Evolutionary conservation across 2,888 invertebrate species (phyloP).

Genomic region (Xanthostigma xanthostigma): DNA sequence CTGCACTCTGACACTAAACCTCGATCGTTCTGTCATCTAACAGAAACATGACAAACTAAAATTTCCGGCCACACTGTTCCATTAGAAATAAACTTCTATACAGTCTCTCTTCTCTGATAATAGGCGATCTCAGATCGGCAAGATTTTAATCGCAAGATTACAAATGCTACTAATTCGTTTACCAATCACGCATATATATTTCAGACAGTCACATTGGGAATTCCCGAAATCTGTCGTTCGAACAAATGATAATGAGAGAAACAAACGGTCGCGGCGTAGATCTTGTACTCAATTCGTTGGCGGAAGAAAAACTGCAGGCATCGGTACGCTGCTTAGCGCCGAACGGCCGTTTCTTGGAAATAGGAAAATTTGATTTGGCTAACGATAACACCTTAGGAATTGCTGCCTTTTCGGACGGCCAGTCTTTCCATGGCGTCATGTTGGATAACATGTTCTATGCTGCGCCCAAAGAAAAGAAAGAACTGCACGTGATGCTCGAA

Average conservation of each 20-base stretch:
- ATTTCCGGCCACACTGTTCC: too few relatives aligned
- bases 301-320: constrained; percentile 78
- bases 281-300: constrained; percentile 77
- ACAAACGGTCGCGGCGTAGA: constrained; percentile 84
- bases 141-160: too few relatives aligned
- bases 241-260: constrained; percentile 61
- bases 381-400: constrained; percentile 47
- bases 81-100: too few relatives aligned
- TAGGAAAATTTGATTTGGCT: constrained; percentile 71
- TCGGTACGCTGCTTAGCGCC: constrained; percentile 43
- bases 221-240: constrained; percentile 76
- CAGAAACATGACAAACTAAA: too few relatives aligned
- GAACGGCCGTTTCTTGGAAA: constrained; percentile 63
- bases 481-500: constrained; percentile 36
- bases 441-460: constrained; percentile 52
- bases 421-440: constrained; percentile 63
- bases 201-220: constrained; percentile 62
- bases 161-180: too few relatives aligned
- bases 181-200: neutral
- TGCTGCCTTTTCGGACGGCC: constrained; percentile 52
- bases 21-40: too few relatives aligned
- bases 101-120: too few relatives aligned
- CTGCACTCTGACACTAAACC: too few relatives aligned
- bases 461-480: constrained; percentile 30
- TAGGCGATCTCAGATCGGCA: too few relatives aligned